Percentiles rank a stretch among this genome's conserved stretches.
Conservation (phyloP, 2,888 invertebrate genomes). For the Sarcophaga subvicina region DNA sequence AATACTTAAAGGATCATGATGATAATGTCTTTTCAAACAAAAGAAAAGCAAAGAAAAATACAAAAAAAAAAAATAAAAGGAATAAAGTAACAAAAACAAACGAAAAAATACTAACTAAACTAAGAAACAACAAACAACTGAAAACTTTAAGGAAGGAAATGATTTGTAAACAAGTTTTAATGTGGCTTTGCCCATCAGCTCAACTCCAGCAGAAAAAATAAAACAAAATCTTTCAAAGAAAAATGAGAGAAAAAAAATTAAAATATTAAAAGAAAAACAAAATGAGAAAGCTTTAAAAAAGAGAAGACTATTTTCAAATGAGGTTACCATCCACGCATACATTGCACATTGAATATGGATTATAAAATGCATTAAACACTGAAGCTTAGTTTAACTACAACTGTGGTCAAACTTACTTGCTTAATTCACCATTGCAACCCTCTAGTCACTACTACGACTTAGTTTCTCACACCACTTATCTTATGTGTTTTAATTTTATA, state of each 20-base stretch:
- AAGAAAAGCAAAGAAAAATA: not conserved
- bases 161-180: slow-evolving; percentile 68
- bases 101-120: slow-evolving; percentile 40
- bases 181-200: slow-evolving; percentile 33
- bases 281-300: slow-evolving; percentile 26
- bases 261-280: slow-evolving; percentile 32
- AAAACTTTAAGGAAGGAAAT: slow-evolving; percentile 65
- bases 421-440: no score
- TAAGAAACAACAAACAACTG: slow-evolving; percentile 32
- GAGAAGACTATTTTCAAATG: slow-evolving; percentile 37
- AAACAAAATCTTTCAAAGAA: slow-evolving; percentile 10
- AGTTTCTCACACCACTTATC: no score
- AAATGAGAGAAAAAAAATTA: not conserved
- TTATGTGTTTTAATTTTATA: no score
- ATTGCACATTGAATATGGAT: not conserved
- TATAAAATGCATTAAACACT: not conserved
- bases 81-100: slow-evolving; percentile 1
- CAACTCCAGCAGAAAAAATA: slow-evolving; percentile 22
- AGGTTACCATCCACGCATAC: slow-evolving; percentile 58
- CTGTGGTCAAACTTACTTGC: not conserved
- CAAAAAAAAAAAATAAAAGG: not conserved
- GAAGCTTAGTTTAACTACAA: not conserved
- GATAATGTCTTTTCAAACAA: slow-evolving; percentile 49
- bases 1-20: slow-evolving; percentile 45
- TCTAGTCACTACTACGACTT: no score